Base-by-base conservation (phyloP, 2,797 vertebrate genomes). In the Ciconia nigra region DNA sequence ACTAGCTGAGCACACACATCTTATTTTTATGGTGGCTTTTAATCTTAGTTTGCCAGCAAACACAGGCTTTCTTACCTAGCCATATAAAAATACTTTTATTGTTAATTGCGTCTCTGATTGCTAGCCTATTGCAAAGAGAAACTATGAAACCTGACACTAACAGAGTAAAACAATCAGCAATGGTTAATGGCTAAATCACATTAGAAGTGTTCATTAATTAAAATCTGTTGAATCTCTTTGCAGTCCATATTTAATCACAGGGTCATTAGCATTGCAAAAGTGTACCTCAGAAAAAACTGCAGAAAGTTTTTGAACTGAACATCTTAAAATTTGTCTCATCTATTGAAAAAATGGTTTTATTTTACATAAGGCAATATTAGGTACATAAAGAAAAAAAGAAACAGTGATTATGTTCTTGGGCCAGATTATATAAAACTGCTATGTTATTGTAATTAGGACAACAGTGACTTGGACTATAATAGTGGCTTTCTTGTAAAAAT, bases 371-470 rank as follows among this genome's bases (percentile, higher is more conserved):
- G 54, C 46, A 79, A 44, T 51, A 74, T 93, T 97, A 92, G 89
- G 35, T 80, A 29, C 57, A 58, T 70, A 83, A 87, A 73, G 61
- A 72, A 93, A 92, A 62, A 86, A 92, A 59, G 47, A 93, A 97
- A 69, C 59, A 76, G 89, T 92, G 90, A 87, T 96, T 92, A 92
- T 92, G 91, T 93, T 96, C 90, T 97, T 97, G 97, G 94, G 93
- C 88, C 96, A 96, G 95, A 95, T 97, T 97, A 94, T 96, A 95
- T 84, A 94, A 94, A 97, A 95, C 91, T 69, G 81, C 77, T 97
- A 83, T 97, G 95, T 98, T 97, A 98, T 96, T 97, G 96, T 97
- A 98, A 98, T 97, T 97, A 97, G 97, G 96, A 97, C 96, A 96
- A 91, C 88, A 95, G 93, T 96, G 90, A 93, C 96, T 97, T 96